phyloP scores from a whole-genome alignment of 2,113 vertebrate genomes.

The Carettochelys insculpta region DNA sequence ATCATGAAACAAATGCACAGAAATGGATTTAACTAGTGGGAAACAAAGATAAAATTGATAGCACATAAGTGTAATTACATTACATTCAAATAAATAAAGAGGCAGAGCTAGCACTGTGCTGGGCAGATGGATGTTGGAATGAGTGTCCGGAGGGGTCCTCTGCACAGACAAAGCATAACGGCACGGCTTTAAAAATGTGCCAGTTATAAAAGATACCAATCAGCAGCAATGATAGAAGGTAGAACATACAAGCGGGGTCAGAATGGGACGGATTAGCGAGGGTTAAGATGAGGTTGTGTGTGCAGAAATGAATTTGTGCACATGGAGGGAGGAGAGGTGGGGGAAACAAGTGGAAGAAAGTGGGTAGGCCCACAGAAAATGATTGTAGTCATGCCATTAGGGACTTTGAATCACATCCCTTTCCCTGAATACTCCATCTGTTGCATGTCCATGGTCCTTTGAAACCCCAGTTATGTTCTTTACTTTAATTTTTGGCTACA shows the following conservation, averaged over 20 bases:
- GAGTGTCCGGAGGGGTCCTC: conserved; percentile 16
- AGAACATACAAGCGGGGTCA: conserved; percentile 32
- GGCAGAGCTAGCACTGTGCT: background rate
- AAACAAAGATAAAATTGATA: conserved; percentile 59
- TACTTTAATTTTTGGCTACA: background rate
- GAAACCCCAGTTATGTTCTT: background rate
- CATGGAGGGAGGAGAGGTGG: background rate
- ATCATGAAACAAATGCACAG: conserved; percentile 66
- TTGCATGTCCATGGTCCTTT: background rate
- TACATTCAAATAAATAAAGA: conserved; percentile 45
- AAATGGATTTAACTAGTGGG: conserved; percentile 56
- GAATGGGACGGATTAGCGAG: background rate
- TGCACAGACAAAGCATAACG: conserved; percentile 23
- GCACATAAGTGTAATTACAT: conserved; percentile 56
- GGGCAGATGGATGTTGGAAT: conserved; percentile 34
- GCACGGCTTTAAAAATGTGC: conserved; percentile 19
- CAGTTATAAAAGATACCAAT: background rate
- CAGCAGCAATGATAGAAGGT: background rate
- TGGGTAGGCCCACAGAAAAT: background rate
- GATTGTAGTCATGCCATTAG: background rate
- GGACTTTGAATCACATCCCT: background rate
- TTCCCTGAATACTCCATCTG: background rate
- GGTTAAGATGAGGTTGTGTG: background rate
- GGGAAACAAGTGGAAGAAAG: background rate
- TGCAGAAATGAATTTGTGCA: background rate